Conservation (phyloP, 2,888 invertebrate genomes). For the Leptodirus hochenwartii region DNA sequence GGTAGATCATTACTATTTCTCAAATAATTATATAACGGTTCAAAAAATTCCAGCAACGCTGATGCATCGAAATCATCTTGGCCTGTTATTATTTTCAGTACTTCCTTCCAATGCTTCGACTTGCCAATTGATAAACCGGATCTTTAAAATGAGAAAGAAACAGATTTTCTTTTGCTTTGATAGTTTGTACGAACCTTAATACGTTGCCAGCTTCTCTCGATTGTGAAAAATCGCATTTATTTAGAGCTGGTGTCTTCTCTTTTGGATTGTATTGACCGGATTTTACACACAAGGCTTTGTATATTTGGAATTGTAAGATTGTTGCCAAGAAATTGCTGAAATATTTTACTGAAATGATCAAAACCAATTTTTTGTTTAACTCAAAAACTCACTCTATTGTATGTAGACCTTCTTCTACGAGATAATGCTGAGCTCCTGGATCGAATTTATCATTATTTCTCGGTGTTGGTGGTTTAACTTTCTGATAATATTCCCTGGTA, state of each 20-base stretch:
- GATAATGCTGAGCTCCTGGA: slow-evolving; percentile 29
- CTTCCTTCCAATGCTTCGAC: slow-evolving; percentile 35
- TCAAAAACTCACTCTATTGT: too few species aligned
- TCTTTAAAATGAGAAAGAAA: slow-evolving; percentile 22
- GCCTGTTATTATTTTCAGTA: slow-evolving; percentile 38
- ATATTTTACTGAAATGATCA: too few species aligned
- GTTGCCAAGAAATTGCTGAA: slow-evolving; percentile 42
- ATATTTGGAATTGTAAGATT: slow-evolving; percentile 63
- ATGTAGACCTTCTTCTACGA: too few species aligned
- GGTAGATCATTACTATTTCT: too few species aligned
- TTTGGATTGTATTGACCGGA: slow-evolving; percentile 42
- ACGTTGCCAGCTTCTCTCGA: slow-evolving; percentile 24
- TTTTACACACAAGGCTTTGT: slow-evolving; percentile 44
- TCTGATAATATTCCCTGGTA: slow-evolving; percentile 28
- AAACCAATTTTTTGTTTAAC: too few species aligned
- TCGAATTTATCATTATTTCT: slow-evolving; percentile 28
- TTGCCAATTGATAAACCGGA: slow-evolving; percentile 28
- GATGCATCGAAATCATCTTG: slow-evolving; percentile 31
- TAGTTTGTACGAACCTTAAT: slow-evolving; percentile 34
- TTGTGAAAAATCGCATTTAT: slow-evolving; percentile 20
- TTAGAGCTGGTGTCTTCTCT: too few species aligned
- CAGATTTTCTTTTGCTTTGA: too few species aligned
- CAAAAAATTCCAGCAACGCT: slow-evolving; percentile 37
- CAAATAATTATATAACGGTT: slow-evolving; percentile 34
- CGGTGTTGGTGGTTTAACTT: slow-evolving; percentile 26